These are phyloP conservation scores for Zapornia atra DNA, from an alignment of 2,113 vertebrate genomes.

Conservation along the genomic window DNA sequence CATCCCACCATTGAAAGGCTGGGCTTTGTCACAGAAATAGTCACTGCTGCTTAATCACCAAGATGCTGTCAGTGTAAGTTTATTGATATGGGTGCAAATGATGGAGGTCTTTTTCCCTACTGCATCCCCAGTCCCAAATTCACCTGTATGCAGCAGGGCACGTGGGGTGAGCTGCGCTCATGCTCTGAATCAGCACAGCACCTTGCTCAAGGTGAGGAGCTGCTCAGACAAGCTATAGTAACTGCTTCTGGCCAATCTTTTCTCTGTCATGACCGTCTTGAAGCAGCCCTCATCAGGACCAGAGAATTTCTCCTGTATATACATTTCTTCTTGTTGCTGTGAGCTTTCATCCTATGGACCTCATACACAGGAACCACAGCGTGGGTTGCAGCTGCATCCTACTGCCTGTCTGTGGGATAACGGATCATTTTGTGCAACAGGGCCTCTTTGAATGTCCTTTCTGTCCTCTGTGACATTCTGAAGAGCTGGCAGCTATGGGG, in stretches of 20 bases:
- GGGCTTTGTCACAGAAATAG: background rate
- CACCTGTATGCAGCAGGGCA: background rate
- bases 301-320: background rate
- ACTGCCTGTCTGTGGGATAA: background rate
- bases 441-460: background rate
- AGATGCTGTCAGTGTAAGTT: background rate
- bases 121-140: background rate
- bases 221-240: background rate
- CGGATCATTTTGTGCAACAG: background rate
- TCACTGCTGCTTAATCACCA: background rate
- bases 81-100: background rate
- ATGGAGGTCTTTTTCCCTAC: background rate
- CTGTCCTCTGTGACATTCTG: accelerated
- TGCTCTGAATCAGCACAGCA: background rate
- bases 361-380: background rate
- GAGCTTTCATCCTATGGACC: background rate
- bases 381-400: background rate
- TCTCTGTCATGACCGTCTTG: background rate
- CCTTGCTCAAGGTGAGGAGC: background rate
- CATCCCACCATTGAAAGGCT: background rate
- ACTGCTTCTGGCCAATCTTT: background rate
- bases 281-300: background rate
- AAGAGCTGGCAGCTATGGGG: background rate
- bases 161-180: background rate
- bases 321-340: background rate